Conservation (phyloP, 2,888 invertebrate species). For the Cordilura impudica region DNA sequence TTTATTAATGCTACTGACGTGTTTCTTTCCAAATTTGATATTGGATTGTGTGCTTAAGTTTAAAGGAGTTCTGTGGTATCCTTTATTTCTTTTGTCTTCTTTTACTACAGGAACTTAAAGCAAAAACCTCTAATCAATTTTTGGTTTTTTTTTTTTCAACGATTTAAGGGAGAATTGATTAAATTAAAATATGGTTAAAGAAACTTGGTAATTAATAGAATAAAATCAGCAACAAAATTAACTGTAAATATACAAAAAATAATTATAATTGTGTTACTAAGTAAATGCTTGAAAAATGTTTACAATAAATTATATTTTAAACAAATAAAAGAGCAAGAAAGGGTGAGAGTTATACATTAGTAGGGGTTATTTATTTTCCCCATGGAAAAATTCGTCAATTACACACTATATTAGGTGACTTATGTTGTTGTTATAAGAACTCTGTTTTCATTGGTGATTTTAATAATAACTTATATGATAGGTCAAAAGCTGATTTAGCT, state of each 20-base stretch:
- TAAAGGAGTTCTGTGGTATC: background rate
- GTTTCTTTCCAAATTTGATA: constrained; percentile 8
- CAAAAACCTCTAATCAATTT: constrained; percentile 10
- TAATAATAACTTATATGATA: no score
- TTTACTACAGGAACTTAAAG: constrained; percentile 35
- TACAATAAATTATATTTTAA: no score
- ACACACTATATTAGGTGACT: no score
- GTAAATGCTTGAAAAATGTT: background rate
- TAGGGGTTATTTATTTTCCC: no score
- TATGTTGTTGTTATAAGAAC: no score
- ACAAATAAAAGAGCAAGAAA: no score
- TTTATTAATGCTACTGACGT: constrained; percentile 1
- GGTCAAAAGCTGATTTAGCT: no score
- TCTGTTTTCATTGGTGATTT: no score
- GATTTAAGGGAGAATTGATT: constrained; percentile 20
- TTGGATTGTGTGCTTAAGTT: background rate
- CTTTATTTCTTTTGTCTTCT: constrained; percentile 7
- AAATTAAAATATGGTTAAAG: background rate
- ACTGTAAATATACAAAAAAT: constrained; percentile 9
- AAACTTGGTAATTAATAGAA: constrained; percentile 8
- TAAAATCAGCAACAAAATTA: constrained; percentile 44
- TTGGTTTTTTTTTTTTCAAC: constrained; percentile 10
- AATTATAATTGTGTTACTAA: background rate
- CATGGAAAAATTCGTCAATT: no score
- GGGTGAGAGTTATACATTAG: no score